Percentiles rank a stretch among this genome's conserved stretches.
These are phyloP conservation scores for Polydrusus pterygomalis DNA, from an alignment of 2,888 invertebrate genomes.

Conservation along the genomic window DNA sequence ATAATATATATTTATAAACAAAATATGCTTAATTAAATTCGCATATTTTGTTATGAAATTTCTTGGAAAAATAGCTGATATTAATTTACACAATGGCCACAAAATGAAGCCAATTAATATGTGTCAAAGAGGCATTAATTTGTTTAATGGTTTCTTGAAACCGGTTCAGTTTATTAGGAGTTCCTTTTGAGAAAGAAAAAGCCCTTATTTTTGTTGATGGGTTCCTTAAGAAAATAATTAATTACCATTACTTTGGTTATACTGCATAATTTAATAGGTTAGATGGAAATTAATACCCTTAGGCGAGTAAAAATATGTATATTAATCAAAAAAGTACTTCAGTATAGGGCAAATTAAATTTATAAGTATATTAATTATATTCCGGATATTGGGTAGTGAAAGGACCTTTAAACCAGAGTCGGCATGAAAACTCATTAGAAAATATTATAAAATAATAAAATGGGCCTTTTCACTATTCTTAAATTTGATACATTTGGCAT, in stretches of 20 bases:
- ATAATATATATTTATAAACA: too few species aligned
- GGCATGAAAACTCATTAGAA: too few species aligned
- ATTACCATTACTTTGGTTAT: background rate
- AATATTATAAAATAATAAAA: too few species aligned
- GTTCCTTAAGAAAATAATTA: background rate
- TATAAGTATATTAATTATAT: too few species aligned
- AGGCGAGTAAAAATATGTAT: too few species aligned
- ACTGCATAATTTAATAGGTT: background rate
- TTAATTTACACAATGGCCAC: constrained; percentile 6
- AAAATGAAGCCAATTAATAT: constrained; percentile 13
- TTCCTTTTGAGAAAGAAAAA: background rate
- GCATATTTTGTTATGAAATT: background rate
- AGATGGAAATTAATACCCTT: background rate
- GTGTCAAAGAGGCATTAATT: constrained; percentile 17
- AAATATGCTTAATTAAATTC: too few species aligned
- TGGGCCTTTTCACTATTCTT: too few species aligned
- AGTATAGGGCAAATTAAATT: too few species aligned
- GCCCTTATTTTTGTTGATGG: background rate
- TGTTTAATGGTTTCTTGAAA: constrained; percentile 13
- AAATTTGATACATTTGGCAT: too few species aligned
- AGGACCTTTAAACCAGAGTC: too few species aligned
- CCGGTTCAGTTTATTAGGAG: background rate
- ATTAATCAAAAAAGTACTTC: too few species aligned
- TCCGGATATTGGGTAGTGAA: too few species aligned
- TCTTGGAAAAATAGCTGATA: background rate